phyloP scores from a whole-genome alignment of 2,888 invertebrate genomes.

The Nymphalis polychloros region DNA sequence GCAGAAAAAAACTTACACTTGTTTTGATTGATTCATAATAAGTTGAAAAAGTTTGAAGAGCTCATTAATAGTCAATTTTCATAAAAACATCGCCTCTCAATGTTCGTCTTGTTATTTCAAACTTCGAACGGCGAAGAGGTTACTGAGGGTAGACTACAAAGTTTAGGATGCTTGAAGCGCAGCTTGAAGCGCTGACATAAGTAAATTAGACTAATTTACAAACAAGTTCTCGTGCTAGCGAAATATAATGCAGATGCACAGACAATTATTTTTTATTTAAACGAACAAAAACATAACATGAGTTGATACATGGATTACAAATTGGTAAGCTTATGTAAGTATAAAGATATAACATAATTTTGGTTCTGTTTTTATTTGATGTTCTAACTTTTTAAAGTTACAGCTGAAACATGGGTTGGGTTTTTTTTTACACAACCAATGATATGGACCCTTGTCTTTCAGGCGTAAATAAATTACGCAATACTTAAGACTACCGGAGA shows the following conservation, averaged over 20 bases:
- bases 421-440: too few species aligned
- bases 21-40: neutral
- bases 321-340: too few species aligned
- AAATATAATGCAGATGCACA: neutral
- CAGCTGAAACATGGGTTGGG: too few species aligned
- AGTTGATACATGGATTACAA: too few species aligned
- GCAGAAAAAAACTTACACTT: too few species aligned
- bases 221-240: neutral
- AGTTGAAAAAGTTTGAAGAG: neutral
- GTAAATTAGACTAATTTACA: slow-evolving; percentile 1
- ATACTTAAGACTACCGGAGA: too few species aligned
- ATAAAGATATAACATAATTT: too few species aligned
- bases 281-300: too few species aligned
- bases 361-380: too few species aligned
- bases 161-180: slow-evolving; percentile 6
- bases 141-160: slow-evolving; percentile 1
- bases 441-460: too few species aligned
- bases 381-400: too few species aligned
- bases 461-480: too few species aligned
- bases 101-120: slow-evolving; percentile 1
- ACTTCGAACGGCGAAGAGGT: slow-evolving; percentile 1
- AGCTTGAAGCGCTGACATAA: neutral
- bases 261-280: neutral
- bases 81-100: neutral
- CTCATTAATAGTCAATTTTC: neutral